phyloP scores from a whole-genome alignment of 2,888 invertebrate species.

The Xylocampa areola region DNA sequence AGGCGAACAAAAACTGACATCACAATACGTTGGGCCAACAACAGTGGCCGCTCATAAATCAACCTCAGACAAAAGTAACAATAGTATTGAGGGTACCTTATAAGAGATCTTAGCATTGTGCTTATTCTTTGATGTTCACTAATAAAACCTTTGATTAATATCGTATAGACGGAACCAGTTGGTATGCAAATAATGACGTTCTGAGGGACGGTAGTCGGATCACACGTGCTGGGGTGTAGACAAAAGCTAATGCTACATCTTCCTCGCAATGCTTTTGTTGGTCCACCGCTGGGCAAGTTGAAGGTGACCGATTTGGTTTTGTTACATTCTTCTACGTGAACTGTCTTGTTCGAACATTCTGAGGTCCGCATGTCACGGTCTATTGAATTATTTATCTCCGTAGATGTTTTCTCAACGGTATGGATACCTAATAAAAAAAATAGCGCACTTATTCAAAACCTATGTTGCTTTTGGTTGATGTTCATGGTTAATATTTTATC shows the following conservation, averaged over 20 bases:
- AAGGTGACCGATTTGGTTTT: slow-evolving; percentile 63
- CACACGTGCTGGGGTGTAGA: slow-evolving; percentile 85
- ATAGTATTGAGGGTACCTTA: slow-evolving; percentile 90
- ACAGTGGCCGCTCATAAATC: slow-evolving; percentile 90
- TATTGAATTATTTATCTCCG: slow-evolving; percentile 38
- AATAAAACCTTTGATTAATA: slow-evolving; percentile 90
- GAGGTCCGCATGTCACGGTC: slow-evolving; percentile 28
- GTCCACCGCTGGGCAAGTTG: slow-evolving; percentile 60
- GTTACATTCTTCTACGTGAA: slow-evolving; percentile 46
- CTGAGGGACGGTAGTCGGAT: slow-evolving; percentile 82
- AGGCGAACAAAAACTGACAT: slow-evolving; percentile 88
- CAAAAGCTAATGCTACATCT: slow-evolving; percentile 85
- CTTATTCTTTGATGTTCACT: slow-evolving; percentile 89
- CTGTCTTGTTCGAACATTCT: slow-evolving; percentile 40
- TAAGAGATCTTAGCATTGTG: slow-evolving; percentile 90
- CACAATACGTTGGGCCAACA: slow-evolving; percentile 88
- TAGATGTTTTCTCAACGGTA: slow-evolving; percentile 5
- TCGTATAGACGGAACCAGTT: slow-evolving; percentile 88
- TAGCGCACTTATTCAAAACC: slow-evolving; percentile 13
- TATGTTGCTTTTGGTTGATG: slow-evolving; percentile 12
- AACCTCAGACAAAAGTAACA: slow-evolving; percentile 89
- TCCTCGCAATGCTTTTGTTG: slow-evolving; percentile 81
- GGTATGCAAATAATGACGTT: slow-evolving; percentile 88
- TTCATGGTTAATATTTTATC: slow-evolving; percentile 31
- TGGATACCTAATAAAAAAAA: slow-evolving; percentile 10